A percentile compares a stretch with the other conserved stretches of the same genome.
Evolutionary conservation across 2,797 vertebrate genomes (phyloP).

Genomic region (Morelia viridis): DNA sequence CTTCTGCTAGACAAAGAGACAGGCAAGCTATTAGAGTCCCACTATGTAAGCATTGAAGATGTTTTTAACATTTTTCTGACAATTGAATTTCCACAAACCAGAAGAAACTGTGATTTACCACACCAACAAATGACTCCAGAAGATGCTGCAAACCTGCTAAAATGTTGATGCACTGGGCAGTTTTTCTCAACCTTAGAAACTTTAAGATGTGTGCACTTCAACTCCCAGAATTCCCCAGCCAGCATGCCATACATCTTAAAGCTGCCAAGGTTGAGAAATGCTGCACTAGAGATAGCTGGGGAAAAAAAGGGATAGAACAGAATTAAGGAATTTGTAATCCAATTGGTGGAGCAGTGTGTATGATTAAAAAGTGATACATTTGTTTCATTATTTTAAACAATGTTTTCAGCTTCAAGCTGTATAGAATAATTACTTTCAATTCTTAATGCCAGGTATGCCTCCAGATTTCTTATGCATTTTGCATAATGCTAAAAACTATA

Average conservation of each 20-base stretch:
- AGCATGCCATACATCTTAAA: too few species aligned
- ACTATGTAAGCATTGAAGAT: neutral
- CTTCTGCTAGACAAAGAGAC: neutral
- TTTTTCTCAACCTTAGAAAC: neutral
- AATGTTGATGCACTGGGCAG: neutral
- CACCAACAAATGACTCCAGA: neutral
- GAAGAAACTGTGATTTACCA: neutral
- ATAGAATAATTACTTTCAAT: conserved; percentile 60
- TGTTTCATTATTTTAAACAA: conserved; percentile 43
- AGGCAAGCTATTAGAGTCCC: neutral
- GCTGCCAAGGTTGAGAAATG: too few species aligned
- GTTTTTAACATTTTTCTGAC: neutral
- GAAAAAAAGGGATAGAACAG: neutral
- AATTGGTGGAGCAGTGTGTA: conserved; percentile 44
- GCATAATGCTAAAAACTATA: conserved; percentile 19
- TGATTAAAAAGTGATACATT: conserved; percentile 14
- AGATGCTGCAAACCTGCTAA: neutral
- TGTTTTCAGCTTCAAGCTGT: conserved; percentile 43
- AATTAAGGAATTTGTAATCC: conserved; percentile 14
- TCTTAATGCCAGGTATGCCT: conserved; percentile 57
- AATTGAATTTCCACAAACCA: neutral
- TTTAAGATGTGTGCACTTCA: neutral
- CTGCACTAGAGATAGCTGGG: neutral
- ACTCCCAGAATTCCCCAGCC: too few species aligned
- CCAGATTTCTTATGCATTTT: conserved; percentile 58